Base-by-base conservation (phyloP, 2,113 vertebrate species). In the Ammodytes marinus region DNA sequence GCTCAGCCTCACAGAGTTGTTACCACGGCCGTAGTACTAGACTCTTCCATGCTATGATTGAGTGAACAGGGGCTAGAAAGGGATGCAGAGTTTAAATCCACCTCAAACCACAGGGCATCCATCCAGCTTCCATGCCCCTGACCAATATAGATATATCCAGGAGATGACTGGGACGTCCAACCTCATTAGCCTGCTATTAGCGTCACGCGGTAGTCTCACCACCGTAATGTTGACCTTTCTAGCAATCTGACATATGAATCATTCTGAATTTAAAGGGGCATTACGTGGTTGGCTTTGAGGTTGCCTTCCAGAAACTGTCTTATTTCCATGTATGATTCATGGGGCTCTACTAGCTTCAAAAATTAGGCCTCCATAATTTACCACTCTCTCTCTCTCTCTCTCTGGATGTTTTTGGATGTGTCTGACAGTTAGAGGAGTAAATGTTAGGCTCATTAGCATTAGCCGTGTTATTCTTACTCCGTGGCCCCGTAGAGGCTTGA, bases 251-350 rank as follows among this genome's bases (percentile, higher is more conserved):
- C 77, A 65, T 68, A 84, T 74, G 85, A 86, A 79, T 66, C 50
- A 79, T 17, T 27, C 54, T 77, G 84, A 60, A 73, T 82, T 27
- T 80, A 80, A 65, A 91, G 53, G 27, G 74, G 55, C 52, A 80
- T 85, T 86, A 77, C 63, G 47, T 71, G 74, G 27, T 27, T 8
- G 85, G 89, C 79, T 90, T 84, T 89, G 89, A 71, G 87, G 87
- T 91, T 91, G 93, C 89, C 82, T 90, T 84, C 40, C 27, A 27
- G 54, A 45, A 35, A 61, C 57, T 74, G 78, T 90, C 89, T 79
- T 88, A 87, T 91, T 91, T 91, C 82, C 84, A 81, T 86, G 87
- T 86, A 82, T 92, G 86, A 90, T 91, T 89, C 88, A 84, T 82
- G 82, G 78, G 40, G 35, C 84, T 82, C 54, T 79, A 65, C 35